Evolutionary conservation across 2,888 invertebrate genomes (phyloP), one percentile per base, ranked within the genome.

Genomic region (Apodemia hepburni): DNA sequence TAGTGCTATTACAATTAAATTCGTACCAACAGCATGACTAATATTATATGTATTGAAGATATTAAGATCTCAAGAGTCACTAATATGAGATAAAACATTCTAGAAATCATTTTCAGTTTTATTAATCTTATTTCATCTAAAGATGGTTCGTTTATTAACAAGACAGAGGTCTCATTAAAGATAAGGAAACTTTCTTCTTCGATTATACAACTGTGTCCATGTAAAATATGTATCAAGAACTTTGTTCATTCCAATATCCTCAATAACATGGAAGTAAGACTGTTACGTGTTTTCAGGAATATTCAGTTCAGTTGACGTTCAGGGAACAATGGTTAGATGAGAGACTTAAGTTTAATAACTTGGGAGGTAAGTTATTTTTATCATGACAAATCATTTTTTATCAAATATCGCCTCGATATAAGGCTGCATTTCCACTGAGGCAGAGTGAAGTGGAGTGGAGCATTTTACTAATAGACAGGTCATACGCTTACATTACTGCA

Each of bases 281-380:
- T 45, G 15, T 29, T 61, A 65, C 67, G 65, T 74, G 71, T 83
- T 94, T 93, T 76, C 94, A 98, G 98, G 98, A 99, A 94, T 99
- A 98, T 94, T 98, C 98, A 82, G 98, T 98, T 77, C 98, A 98
- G 92, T 93, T 99, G 81, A 98, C 98, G 73, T 98, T 99, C 93
- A 95, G 98, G 85, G 98, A 99, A 86, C 97, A 98, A 91, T 99
- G 98, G 98, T 91, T 96, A 81, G 98, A 99, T 86, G 97, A 98
- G 85, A 93, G 98, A 75, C 93, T 98, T 70, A 95, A 95, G 84
- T 98, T 97, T 86, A 95, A 97, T 85, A 97, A 97, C 89, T 95
- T 96, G 76, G 95, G 95, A 88, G 96, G 96, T 96, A 79, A 92
- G 93, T 82, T 5, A 42, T 42, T 42, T 42, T 15, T 1, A 5